These are phyloP conservation scores for Rhynchonema sp. DNA, from an alignment of 2,888 invertebrate species.

Conservation along the genomic window DNA sequence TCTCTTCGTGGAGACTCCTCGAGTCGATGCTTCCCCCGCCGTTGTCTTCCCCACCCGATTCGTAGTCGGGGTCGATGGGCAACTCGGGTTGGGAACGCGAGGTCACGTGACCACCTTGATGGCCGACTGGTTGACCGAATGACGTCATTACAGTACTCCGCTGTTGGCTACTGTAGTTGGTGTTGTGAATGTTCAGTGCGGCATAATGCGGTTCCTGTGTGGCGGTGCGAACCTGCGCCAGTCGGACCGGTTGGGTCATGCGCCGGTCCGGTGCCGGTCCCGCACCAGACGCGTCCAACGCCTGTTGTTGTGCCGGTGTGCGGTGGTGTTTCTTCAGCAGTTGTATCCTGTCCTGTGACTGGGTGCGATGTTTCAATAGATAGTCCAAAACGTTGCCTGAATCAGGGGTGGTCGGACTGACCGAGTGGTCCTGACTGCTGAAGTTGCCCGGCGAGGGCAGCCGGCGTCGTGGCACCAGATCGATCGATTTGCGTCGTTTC, in stretches of 20 bases:
- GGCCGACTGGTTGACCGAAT: too few relatives aligned
- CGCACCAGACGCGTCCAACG: not conserved
- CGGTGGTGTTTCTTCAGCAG: constrained; percentile 7
- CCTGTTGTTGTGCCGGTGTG: not conserved
- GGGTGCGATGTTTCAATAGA: constrained; percentile 14
- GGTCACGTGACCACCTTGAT: too few relatives aligned
- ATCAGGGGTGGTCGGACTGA: constrained; percentile 20
- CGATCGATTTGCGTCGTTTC: constrained; percentile 16
- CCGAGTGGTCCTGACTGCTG: constrained; percentile 25
- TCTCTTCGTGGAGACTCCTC: constrained; percentile 15
- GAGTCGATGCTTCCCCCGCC: constrained; percentile 16
- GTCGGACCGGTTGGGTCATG: constrained; percentile 24
- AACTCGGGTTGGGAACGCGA: constrained; percentile 4
- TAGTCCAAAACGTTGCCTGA: constrained; percentile 21
- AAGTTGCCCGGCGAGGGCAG: constrained; percentile 24
- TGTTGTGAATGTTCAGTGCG: constrained; percentile 2
- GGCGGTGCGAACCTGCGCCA: too few relatives aligned
- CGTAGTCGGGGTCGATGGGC: constrained; percentile 14
- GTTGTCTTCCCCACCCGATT: constrained; percentile 8
- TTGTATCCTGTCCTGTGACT: constrained; percentile 15
- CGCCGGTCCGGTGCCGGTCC: constrained; percentile 28
- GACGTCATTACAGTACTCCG: too few relatives aligned
- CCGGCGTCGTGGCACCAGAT: constrained; percentile 20
- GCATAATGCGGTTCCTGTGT: too few relatives aligned
- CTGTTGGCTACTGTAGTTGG: not conserved